phyloP scores from a whole-genome alignment of 2,797 vertebrate species.

The Anguilla anguilla region DNA sequence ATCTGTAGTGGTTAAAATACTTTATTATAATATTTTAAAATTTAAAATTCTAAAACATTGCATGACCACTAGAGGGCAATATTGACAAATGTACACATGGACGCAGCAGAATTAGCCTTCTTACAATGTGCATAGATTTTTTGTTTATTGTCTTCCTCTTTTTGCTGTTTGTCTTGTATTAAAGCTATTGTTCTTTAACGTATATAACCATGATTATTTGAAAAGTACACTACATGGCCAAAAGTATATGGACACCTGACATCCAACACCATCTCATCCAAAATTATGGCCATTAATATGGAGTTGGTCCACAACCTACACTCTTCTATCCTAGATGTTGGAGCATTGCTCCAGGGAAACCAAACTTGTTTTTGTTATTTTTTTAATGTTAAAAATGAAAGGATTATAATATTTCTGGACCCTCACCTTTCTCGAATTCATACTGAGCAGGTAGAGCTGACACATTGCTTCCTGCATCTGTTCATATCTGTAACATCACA shows the following conservation, averaged over 20 bases:
- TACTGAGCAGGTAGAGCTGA: background rate
- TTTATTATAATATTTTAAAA: background rate
- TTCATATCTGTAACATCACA: background rate
- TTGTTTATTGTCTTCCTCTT: background rate
- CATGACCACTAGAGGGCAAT: slow-evolving; percentile 59
- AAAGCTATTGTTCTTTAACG: background rate
- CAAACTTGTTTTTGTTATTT: background rate
- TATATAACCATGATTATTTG: background rate
- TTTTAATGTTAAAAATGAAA: background rate
- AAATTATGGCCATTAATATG: no score
- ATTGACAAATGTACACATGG: slow-evolving; percentile 33
- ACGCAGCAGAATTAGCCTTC: background rate
- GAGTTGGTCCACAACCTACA: no score
- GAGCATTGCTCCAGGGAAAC: background rate
- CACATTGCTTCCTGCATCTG: background rate
- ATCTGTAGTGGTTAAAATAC: background rate
- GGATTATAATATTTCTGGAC: background rate
- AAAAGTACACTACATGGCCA: no score
- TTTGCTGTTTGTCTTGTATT: background rate
- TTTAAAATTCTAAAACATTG: background rate
- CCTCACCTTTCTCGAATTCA: background rate
- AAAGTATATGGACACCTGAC: no score
- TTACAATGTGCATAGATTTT: background rate
- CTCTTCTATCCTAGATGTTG: no score
- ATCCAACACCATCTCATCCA: no score